These are phyloP conservation scores for Punctoribates punctum DNA, from an alignment of 2,888 invertebrate genomes.

Conservation along the genomic window DNA sequence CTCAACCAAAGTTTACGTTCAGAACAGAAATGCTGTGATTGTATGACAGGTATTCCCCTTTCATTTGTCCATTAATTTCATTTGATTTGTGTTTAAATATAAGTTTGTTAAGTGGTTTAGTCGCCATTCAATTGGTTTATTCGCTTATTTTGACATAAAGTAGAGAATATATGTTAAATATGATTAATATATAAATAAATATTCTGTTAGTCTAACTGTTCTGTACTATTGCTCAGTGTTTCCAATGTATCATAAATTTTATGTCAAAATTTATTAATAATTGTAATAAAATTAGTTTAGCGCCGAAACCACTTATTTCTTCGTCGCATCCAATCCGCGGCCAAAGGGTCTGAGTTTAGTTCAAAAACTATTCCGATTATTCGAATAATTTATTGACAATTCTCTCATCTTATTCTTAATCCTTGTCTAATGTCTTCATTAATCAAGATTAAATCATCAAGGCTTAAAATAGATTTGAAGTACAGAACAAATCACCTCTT, in stretches of 20 bases:
- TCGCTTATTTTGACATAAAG: not conserved
- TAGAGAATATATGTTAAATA: not conserved
- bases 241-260: not conserved
- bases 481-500: too few relatives aligned
- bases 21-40: conserved; percentile 40
- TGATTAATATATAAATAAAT: not conserved
- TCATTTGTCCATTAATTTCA: not conserved
- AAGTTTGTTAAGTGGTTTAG: too few relatives aligned
- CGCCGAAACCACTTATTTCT: too few relatives aligned
- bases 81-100: not conserved
- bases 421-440: too few relatives aligned
- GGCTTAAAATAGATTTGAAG: not conserved
- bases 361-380: too few relatives aligned
- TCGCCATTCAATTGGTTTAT: not conserved
- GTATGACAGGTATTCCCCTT: not conserved
- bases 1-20: conserved; percentile 55
- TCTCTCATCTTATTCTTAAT: too few relatives aligned
- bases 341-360: too few relatives aligned
- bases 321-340: too few relatives aligned
- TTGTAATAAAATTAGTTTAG: not conserved
- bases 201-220: not conserved
- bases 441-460: too few relatives aligned
- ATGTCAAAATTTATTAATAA: not conserved
- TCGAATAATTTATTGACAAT: too few relatives aligned
- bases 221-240: conserved; percentile 33